A percentile compares a stretch with the other conserved stretches of the same genome.
Evolutionary conservation across 2,113 vertebrate species (phyloP).

Genomic region (Columba livia): DNA sequence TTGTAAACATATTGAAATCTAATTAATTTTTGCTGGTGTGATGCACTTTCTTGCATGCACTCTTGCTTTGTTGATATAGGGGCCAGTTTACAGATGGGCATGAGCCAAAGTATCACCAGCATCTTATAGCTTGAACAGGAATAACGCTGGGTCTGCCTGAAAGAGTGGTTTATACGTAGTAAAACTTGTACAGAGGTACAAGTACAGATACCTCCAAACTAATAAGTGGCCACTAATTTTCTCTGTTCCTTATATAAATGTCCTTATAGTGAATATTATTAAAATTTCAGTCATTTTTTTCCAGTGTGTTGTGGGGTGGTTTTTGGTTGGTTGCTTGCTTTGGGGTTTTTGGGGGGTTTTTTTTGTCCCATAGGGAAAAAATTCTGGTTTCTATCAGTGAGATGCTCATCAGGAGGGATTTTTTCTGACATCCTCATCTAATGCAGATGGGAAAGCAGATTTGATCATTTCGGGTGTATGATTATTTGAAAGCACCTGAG

Average conservation of each 20-base stretch:
- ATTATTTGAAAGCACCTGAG: conserved; percentile 49
- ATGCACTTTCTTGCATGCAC: fast-evolving
- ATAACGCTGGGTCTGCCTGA: neutral
- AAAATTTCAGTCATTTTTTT: neutral
- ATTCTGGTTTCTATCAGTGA: neutral
- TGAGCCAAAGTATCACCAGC: neutral
- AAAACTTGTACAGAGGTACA: neutral
- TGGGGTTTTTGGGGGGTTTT: neutral
- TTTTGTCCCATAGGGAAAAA: neutral
- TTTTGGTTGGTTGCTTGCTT: too few species aligned
- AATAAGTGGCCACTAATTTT: neutral
- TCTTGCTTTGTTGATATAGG: neutral
- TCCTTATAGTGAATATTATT: neutral
- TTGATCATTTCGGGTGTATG: neutral
- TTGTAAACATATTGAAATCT: neutral
- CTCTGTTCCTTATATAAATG: neutral
- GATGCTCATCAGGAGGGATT: neutral
- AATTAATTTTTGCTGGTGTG: neutral
- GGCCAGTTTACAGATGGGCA: neutral
- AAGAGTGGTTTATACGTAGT: neutral
- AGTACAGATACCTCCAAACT: neutral
- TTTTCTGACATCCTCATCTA: neutral
- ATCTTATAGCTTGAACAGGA: neutral
- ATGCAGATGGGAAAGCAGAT: conserved; percentile 36
- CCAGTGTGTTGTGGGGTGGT: neutral